phyloP scores from a whole-genome alignment of 2,888 invertebrate genomes.

The Drosophila mulleri region DNA sequence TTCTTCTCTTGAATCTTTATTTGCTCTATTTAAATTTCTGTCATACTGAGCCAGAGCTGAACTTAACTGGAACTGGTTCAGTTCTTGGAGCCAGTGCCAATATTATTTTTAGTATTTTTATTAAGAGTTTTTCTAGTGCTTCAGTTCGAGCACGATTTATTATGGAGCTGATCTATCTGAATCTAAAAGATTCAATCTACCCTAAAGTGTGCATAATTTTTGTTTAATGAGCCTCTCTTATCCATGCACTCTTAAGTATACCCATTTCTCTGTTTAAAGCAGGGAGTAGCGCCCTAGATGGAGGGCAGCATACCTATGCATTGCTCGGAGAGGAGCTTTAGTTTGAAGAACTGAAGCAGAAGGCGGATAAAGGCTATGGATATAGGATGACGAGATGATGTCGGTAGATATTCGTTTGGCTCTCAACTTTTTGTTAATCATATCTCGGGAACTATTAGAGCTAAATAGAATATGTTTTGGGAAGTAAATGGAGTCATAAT shows the following conservation, averaged over 20 bases:
- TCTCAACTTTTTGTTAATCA: too few relatives aligned
- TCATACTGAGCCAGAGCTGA: not conserved
- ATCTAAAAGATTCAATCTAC: too few relatives aligned
- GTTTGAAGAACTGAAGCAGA: not conserved
- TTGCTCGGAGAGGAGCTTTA: not conserved
- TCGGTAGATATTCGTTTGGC: not conserved
- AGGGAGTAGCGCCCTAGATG: not conserved
- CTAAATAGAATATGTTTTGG: not conserved
- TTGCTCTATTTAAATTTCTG: not conserved
- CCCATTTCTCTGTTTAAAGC: too few relatives aligned
- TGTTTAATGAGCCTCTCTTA: too few relatives aligned
- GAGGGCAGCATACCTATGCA: not conserved
- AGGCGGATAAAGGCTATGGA: not conserved
- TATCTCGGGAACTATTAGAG: not conserved
- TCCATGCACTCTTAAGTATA: too few relatives aligned
- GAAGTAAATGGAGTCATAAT: not conserved
- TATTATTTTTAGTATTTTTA: too few relatives aligned
- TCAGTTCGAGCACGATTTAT: too few relatives aligned
- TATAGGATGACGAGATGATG: not conserved
- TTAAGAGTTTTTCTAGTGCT: too few relatives aligned
- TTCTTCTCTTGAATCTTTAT: too few relatives aligned
- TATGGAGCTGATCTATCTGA: too few relatives aligned
- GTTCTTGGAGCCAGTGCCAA: not conserved
- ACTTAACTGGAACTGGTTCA: not conserved
- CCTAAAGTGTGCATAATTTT: too few relatives aligned